A percentile compares a stretch with the other conserved stretches of the same genome.
Conservation (phyloP, 2,888 invertebrate genomes). For the Gandaritis pyraliata region DNA sequence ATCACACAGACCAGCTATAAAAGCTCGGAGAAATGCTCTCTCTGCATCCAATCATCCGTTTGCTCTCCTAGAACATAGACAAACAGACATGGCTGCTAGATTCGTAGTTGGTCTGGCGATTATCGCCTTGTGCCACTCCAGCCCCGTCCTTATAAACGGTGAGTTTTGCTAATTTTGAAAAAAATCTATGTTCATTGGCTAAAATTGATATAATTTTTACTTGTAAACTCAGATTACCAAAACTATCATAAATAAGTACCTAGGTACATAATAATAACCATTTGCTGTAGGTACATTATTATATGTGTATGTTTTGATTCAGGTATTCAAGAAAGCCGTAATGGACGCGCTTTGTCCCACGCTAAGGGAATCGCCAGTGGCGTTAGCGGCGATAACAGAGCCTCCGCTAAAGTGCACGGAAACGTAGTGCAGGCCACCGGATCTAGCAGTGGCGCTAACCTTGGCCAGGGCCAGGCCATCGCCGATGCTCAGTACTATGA, state of each 20-base stretch:
- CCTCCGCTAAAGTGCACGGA: conserved; percentile 59
- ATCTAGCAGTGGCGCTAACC: conserved; percentile 49
- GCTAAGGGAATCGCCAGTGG: conserved; percentile 63
- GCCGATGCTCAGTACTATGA: conserved; percentile 60
- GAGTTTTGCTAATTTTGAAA: conserved; percentile 43
- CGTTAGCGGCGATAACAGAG: conserved; percentile 53
- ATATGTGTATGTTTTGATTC: conserved; percentile 24
- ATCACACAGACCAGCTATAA: conserved; percentile 60
- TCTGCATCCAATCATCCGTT: conserved; percentile 73
- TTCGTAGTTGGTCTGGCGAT: conserved; percentile 67
- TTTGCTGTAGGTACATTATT: background rate
- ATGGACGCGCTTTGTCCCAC: conserved; percentile 65
- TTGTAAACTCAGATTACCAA: no score
- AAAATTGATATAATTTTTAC: no score
- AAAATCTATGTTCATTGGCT: background rate
- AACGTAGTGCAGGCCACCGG: conserved; percentile 57
- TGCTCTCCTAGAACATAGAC: conserved; percentile 56
- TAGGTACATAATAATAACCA: no score
- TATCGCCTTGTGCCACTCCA: conserved; percentile 66
- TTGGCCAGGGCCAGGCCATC: conserved; percentile 58
- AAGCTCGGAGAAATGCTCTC: conserved; percentile 81
- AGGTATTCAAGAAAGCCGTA: conserved; percentile 55
- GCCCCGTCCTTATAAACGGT: conserved; percentile 71
- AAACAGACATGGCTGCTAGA: conserved; percentile 68
- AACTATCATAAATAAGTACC: no score